Evolutionary conservation across 2,888 invertebrate genomes (phyloP), one percentile per base, ranked within the genome.

Genomic region (Strigamia transsilvanica): DNA sequence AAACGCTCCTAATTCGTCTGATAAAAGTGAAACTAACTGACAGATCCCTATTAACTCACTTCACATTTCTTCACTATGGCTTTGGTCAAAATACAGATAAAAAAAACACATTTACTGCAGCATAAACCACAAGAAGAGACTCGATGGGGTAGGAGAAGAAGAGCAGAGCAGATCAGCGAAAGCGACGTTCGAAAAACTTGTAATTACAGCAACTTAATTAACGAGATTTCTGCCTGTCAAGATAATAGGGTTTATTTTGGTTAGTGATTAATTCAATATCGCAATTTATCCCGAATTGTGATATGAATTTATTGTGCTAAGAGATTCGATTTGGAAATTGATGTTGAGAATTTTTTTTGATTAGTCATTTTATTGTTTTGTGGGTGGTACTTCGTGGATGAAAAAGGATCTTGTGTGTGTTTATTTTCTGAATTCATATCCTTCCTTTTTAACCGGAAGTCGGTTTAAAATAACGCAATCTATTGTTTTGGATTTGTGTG

Each of bases 21-120:
- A 51, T 10, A 51, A 51, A 51, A 51, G 51, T 51, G 51, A 51
- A 51, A 51, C 51, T 51, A 51, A 51, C 51, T 51, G 51, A 51
- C 51, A 51, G 51, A 51, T 51, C 51, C 51, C 15, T 51, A 51
- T 51, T 51, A 51, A 51, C 51, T 51, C 51, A 18, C 51, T 51
- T 51, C 51, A 51, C 51, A 51, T 51, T 51, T 51, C 51, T 51
- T 51, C 15, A 51, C 18, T 51, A 51, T 51, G 51, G 18, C 51
- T 51, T 51, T 51, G 51, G 51, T 51, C 51, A 51, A 18, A 51
- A 18, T 18, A 18, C 15, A 51, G 18, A 18, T 18, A 18, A 51
- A 51, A 51, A 18, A 51, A 51, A 51, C 3, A 10, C 51, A 51
- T 51, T 51, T 51, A 18, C 51, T 38, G 10, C 38, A 6, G 38